Evolutionary conservation across 2,888 invertebrate genomes (phyloP).

Genomic region (Pristionchus mayeri): DNA sequence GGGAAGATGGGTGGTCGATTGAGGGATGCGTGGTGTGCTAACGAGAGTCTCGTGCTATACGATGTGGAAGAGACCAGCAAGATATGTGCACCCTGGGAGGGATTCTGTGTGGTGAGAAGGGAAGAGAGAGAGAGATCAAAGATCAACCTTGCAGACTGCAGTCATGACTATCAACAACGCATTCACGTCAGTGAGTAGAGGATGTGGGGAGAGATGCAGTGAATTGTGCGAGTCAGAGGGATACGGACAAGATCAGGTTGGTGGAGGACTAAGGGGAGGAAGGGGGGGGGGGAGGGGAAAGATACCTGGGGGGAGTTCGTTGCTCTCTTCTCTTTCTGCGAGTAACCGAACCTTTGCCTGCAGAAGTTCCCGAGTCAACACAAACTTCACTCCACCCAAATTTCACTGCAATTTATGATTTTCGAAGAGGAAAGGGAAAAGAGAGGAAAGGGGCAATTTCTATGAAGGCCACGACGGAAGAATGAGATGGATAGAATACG

Average conservation of each 20-base stretch:
- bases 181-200: conserved; percentile 69
- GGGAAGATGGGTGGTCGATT: background rate
- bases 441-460: conserved; percentile 31
- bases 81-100: conserved; percentile 72
- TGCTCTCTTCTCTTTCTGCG: background rate
- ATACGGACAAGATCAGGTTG: conserved; percentile 71
- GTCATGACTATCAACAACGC: conserved; percentile 71
- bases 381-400: background rate
- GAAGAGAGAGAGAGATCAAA: background rate
- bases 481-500: conserved; percentile 42
- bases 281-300: background rate
- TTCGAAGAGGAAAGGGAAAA: conserved; percentile 1
- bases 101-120: conserved; percentile 66
- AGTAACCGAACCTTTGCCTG: conserved; percentile 10
- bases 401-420: conserved; percentile 30
- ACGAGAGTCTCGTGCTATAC: conserved; percentile 64
- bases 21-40: conserved; percentile 73
- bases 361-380: background rate
- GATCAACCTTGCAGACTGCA: conserved; percentile 63
- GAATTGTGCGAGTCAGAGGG: conserved; percentile 71
- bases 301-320: background rate
- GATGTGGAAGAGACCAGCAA: conserved; percentile 69
- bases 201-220: conserved; percentile 70
- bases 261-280: background rate
- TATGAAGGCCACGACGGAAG: conserved; percentile 16